Percentiles rank a stretch among this genome's conserved stretches.
Evolutionary conservation across 2,113 vertebrate genomes (phyloP).

Genomic region (Bettongia penicillata): DNA sequence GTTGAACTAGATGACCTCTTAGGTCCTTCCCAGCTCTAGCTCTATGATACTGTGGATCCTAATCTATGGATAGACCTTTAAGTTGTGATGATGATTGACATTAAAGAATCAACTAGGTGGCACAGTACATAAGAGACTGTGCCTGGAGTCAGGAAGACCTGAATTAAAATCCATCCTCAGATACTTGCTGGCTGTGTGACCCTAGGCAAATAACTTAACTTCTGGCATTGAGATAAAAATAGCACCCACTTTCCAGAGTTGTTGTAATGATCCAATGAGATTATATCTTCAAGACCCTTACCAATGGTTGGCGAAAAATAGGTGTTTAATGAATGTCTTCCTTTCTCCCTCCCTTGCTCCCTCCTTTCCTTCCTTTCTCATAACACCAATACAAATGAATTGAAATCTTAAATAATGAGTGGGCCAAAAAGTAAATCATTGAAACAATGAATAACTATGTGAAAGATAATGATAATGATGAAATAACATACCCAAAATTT

Average conservation of each 20-base stretch:
- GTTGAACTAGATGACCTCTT: background rate
- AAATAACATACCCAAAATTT: background rate
- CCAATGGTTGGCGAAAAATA: background rate
- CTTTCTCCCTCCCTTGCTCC: background rate
- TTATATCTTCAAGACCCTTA: background rate
- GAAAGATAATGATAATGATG: background rate
- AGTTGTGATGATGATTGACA: background rate
- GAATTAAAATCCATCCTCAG: background rate
- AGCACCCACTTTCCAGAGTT: background rate
- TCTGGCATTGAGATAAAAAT: background rate
- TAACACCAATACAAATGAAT: background rate
- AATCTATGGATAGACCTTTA: background rate
- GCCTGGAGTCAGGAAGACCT: background rate
- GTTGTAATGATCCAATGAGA: background rate
- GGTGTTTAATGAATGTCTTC: background rate
- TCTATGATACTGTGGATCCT: background rate
- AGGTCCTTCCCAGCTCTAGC: background rate
- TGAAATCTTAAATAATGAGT: background rate
- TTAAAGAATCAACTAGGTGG: background rate
- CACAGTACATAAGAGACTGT: background rate
- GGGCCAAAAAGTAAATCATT: background rate
- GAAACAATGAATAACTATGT: background rate
- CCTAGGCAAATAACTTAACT: background rate
- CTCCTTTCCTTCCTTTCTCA: background rate
- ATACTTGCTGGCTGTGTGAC: background rate